Percentiles rank a stretch among this genome's conserved stretches.
phyloP scores from a whole-genome alignment of 1,140 invertebrate genomes.

The Drosophila jambulina region DNA sequence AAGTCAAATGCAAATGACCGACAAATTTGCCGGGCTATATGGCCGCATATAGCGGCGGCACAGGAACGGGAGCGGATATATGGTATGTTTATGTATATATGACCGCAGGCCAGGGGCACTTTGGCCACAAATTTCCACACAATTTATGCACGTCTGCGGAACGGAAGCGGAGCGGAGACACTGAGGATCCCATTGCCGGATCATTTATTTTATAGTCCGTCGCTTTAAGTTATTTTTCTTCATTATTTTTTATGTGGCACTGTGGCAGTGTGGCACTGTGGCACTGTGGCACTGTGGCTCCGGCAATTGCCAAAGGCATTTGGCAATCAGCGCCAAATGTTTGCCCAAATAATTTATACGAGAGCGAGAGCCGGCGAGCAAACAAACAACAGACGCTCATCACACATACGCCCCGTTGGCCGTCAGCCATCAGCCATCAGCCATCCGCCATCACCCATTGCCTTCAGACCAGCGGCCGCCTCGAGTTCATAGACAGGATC shows the following conservation, averaged over 20 bases:
- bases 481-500: slow-evolving; percentile 67
- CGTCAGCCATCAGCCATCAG: slow-evolving; percentile 2
- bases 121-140: slow-evolving; percentile 52
- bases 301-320: slow-evolving; percentile 65
- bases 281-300: slow-evolving; percentile 1
- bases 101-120: slow-evolving; percentile 39
- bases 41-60: slow-evolving; percentile 16
- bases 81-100: slow-evolving; percentile 27
- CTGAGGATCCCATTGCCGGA: slow-evolving; percentile 59
- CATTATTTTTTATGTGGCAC: slow-evolving; percentile 76
- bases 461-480: slow-evolving; percentile 6
- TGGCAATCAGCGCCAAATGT: slow-evolving; percentile 82
- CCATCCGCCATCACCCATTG: background rate
- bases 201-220: slow-evolving; percentile 81
- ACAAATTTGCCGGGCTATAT: slow-evolving; percentile 58
- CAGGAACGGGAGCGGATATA: slow-evolving; percentile 43
- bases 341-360: slow-evolving; percentile 70
- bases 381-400: slow-evolving; percentile 55
- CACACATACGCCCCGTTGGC: slow-evolving; percentile 69
- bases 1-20: slow-evolving; percentile 64
- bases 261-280: slow-evolving; percentile 22
- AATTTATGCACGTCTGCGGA: slow-evolving; percentile 50
- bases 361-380: slow-evolving; percentile 17
- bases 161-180: slow-evolving; percentile 28
- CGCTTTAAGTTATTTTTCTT: slow-evolving; percentile 83